Evolutionary conservation across 2,797 vertebrate species (phyloP), one percentile per base, ranked within the genome.

Genomic region (Oophaga sylvatica): DNA sequence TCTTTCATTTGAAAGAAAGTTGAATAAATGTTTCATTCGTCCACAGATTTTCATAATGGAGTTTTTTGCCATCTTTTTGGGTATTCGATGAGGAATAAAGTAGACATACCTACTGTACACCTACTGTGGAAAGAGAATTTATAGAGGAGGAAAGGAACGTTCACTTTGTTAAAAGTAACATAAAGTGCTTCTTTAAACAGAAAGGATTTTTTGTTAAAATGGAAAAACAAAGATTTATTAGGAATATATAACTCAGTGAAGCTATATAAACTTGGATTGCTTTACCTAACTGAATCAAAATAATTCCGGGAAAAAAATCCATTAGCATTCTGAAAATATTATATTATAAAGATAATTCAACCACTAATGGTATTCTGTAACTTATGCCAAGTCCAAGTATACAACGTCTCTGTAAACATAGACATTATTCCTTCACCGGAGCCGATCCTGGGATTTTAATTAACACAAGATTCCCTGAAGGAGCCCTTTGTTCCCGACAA

Each of bases 391-490:
- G 53, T 29, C 17, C 56, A 86, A 86, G 56, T 60, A 35, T 57
- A 80, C 77, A 71, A 73, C 85, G 45, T 80, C 73, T 86, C 26
- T 86, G 62, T 73, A 71, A 83, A 83, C 62, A 79, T 22, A 68
- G 48, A 20, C 53, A 71, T 67, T 85, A 70, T 60, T 71, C 63
- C 45, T 73, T 73, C 15, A 26, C 65, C 35, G 41, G 35, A 45
- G 65, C 56, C 29, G 77, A 71, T 80, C 85, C 65, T 80, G 85
- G 65, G 77, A 86, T 86, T 86, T 80, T 86, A 86, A 86, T 86
- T 80, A 86, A 73, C 77, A 60, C 20, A 26, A 70, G 78, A 31
- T 48, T 80, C 48, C 9, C 15, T 86, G 56, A 86, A 86, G 56
- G 63, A 80, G 77, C 31, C 80, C 65, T 86, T 86, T 86, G 85